Percentiles rank a stretch among this genome's conserved stretches.
These are phyloP conservation scores for Hydrochoerus hydrochaeris DNA, from an alignment of 2,113 vertebrate species.

Conservation along the genomic window DNA sequence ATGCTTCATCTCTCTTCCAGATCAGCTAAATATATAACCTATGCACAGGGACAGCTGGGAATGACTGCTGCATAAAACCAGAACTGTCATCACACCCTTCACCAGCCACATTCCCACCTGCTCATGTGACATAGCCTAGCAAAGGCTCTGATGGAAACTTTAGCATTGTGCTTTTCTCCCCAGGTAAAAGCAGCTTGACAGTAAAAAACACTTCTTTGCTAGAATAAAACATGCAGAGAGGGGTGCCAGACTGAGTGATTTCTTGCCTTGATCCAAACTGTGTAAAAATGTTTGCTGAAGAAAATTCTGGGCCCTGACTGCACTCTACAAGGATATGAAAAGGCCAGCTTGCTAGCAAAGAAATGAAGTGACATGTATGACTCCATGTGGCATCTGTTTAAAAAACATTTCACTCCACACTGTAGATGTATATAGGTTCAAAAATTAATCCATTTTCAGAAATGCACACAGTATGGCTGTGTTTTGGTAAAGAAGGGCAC, in stretches of 20 bases:
- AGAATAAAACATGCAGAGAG: background rate
- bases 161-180: background rate
- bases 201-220: background rate
- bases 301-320: background rate
- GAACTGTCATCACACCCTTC: conserved; percentile 17
- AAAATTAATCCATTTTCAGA: background rate
- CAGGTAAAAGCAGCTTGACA: background rate
- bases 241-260: background rate
- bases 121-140: background rate
- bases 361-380: background rate
- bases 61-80: background rate
- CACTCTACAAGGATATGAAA: background rate
- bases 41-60: conserved; percentile 1
- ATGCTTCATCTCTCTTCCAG: background rate
- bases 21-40: conserved; percentile 13
- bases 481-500: too few relatives aligned
- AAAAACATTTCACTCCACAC: background rate
- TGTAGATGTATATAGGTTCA: background rate
- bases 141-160: background rate
- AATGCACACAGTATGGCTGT: background rate
- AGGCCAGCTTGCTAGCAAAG: background rate
- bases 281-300: background rate
- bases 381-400: background rate
- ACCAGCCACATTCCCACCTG: background rate
- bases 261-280: background rate